phyloP scores from a whole-genome alignment of 1,140 invertebrate species.

The Parasteatoda tepidariorum region DNA sequence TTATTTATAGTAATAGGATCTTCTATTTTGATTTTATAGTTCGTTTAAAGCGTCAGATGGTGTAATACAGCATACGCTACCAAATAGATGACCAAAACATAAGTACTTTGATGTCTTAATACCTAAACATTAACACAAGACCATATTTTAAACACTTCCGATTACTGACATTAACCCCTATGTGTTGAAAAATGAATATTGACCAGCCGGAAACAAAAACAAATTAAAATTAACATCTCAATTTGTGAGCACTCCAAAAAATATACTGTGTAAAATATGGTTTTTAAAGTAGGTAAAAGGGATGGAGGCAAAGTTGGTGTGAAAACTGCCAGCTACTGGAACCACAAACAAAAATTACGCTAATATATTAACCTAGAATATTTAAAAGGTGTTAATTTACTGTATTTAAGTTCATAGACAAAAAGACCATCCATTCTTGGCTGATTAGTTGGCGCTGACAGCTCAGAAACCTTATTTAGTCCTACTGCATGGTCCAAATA shows the following conservation, averaged over 20 bases:
- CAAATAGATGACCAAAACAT: no score
- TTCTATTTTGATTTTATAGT: background rate
- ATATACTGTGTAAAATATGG: background rate
- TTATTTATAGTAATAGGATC: background rate
- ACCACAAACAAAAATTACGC: background rate
- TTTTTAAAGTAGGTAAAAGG: background rate
- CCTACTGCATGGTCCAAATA: constrained; percentile 17
- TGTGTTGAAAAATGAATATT: background rate
- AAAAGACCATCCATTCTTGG: constrained; percentile 18
- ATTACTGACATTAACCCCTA: constrained; percentile 15
- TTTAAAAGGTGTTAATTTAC: constrained; percentile 4
- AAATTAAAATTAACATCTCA: constrained; percentile 27
- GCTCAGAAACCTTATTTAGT: constrained; percentile 40
- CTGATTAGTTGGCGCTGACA: constrained; percentile 51
- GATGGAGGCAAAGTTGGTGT: constrained; percentile 7
- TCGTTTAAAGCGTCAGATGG: background rate
- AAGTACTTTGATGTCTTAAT: no score
- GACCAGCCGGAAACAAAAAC: background rate
- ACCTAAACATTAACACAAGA: background rate
- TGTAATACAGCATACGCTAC: background rate
- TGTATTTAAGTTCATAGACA: background rate
- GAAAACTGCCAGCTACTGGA: background rate
- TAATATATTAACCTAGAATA: background rate
- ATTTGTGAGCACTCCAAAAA: background rate
- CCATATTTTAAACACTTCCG: background rate